These are phyloP conservation scores for Chrysaora quinquecirrha DNA, from an alignment of 30 jellyfish, hydroid and myxozoan species.

Conservation along the genomic window DNA sequence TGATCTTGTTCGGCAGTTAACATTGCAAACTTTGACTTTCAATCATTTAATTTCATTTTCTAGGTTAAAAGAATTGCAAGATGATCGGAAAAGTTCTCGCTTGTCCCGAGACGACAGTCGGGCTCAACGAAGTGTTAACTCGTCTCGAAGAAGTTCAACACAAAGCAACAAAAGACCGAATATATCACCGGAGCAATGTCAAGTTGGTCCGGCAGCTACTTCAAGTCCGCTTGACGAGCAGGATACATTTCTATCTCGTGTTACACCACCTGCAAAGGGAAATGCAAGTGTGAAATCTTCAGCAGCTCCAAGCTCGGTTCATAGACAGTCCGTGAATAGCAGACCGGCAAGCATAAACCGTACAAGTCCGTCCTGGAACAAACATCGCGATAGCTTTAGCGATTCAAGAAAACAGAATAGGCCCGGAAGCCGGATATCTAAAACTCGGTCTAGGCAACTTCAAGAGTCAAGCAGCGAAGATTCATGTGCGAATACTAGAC, in stretches of 20 bases:
- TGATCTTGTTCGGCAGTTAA: no score
- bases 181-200: background rate
- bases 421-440: conserved; percentile 70
- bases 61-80: background rate
- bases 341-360: background rate
- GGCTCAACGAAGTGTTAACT: background rate
- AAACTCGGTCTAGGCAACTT: conserved; percentile 16
- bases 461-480: conserved; percentile 57
- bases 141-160: conserved; percentile 7
- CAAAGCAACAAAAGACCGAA: background rate
- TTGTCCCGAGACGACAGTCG: background rate
- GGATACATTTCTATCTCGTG: background rate
- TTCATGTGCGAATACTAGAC: conserved; percentile 40
- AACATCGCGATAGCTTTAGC: background rate
- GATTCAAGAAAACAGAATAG: background rate
- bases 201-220: conserved; percentile 56
- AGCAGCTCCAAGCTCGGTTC: conserved; percentile 1
- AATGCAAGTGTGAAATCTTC: background rate
- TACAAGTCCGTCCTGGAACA: background rate
- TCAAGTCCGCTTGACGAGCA: conserved; percentile 66
- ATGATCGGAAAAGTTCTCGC: background rate
- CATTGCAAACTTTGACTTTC: no score
- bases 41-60: no score
- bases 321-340: background rate
- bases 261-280: background rate